Evolutionary conservation across 2,113 vertebrate species (phyloP), one percentile per base, ranked within the genome.

Genomic region (Emydura subglobosa): DNA sequence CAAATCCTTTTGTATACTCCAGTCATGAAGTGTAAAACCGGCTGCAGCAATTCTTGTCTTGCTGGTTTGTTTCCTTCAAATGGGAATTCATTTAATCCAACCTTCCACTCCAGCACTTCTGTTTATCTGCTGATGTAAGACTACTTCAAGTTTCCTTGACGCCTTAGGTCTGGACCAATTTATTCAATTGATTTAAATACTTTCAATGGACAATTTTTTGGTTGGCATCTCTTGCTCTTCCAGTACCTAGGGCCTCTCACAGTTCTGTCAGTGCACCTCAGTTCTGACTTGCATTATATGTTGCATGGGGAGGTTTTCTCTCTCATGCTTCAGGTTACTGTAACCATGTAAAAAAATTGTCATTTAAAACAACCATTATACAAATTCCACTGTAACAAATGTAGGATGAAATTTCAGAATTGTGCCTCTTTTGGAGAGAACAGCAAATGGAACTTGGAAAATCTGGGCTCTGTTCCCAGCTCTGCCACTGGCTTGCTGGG

Each of bases 161-260:
- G 3, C 65, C 16, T 3, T 31, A 51, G 55, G 65, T 78, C 44
- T 1, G 27, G 83, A 47, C 3, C 25, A 0, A 3, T 1, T 3
- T 61, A 17, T 51, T 1, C 22, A 42, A 57, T 1, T 5, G 49
- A 49, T 21, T 21, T 84, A 85, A 90, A 76, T 68, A 85, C 21
- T 22, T 81, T 34, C n/a, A 39, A 27, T 79, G 54, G 72, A 79
- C 5, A 44, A 53, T 44, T 13, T 53, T 16, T 39, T 89, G 78
- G 10, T 44, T 93, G 90, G 5, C 54, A 5, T 47, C 6, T 42
- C 85, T 16, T 0, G 85, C 42, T 11, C 14, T 29, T 92, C 10
- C 1, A n/a, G 7, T 85, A 24, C 22, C 42, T 10, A 72, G 49
- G 34, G 39, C 79, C 68, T 61, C 16, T 82, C 2, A 22, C n/a